Base-by-base conservation (phyloP, 2,113 vertebrate species). In the Hyperoodon ampullatus region DNA sequence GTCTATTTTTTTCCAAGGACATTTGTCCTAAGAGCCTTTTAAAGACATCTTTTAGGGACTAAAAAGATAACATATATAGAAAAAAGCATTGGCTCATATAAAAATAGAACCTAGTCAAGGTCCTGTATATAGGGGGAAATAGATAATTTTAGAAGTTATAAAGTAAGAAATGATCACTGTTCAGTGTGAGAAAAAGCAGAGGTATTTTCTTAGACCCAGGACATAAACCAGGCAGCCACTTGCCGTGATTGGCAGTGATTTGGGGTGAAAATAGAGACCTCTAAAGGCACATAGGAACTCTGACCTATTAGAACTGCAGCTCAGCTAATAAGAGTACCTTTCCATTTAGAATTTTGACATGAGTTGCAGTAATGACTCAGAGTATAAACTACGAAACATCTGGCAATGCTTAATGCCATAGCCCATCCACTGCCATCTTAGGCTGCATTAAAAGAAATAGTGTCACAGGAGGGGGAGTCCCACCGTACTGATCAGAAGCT, bases 121-220 rank as follows among this genome's bases (percentile, higher is more conserved):
- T 96, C 28, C 19, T 78, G 14, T 63, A 3, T 82, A 80, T 90
- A 86, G 66, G 35, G n/a, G 35, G 33, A 93, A 93, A 74, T 50
- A 44, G 74, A 68, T 65, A 82, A 86, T n/a, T 92, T 92, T 89
- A 83, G 53, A 90, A 50, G 35, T 74, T 94, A 72, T 19, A 72
- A 78, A 19, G 15, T 78, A 71, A 28, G 61, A 84, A 74, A 60
- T 83, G 11, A 72, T 66, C 44, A 68, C 9, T 70, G 2, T 44
- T 95, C 61, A 92, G 61, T 55, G 42, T 28, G 55, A 93, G 23
- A 92, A 18, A 92, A 94, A 96, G 35, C 42, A 90, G 61, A 78
- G 14, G 12, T 80, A 80, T 95, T 90, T 95, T 88, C 84, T 97
- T 65, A 92, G 71, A 86, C 61, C 28, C 14, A 87, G 21, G 35